Evolutionary conservation across 2,888 invertebrate genomes (phyloP), one percentile per base, ranked within the genome.

Genomic region (Thera obeliscata): DNA sequence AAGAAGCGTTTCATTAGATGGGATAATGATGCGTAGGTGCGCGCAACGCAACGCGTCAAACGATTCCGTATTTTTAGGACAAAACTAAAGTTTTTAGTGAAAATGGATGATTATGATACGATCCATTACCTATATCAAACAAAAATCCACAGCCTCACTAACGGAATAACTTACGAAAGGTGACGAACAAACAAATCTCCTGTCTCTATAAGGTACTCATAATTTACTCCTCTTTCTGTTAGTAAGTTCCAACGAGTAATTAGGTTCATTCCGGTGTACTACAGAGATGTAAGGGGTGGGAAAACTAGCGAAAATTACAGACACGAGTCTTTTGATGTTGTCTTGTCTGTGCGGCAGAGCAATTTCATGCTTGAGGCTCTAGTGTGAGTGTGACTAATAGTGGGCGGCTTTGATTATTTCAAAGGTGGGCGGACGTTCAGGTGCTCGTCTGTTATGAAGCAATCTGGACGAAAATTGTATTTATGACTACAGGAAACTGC

Each of bases 301-400:
- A 36, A 57, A 59, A 62, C 64, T 68, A 63, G 49, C 43, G 59
- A 60, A 65, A 50, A 63, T 63, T 60, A 54, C 61, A 55, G 55
- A 56, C 59, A 56, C 57, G 59, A 38, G 49, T 41, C 69, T 66
- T 69, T 69, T 69, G 65, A 69, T 69, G 46, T 56, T 50, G 41
- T 55, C 58, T 50, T 22, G 6, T 50, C 41, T 49, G 55, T 36
- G 36, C 46, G 7, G 43, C 50, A 43, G 58, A 59, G 56, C 43
- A 64, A 61, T 58, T 61, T 56, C 36, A 56, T 61, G 56, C 55
- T 48, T 46, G 46, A 52, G 22, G 38, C 36, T 50, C 22, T 50
- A 4, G 43, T 52, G 35, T 35, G 22, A 22, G 22, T 22, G 41
- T 41, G 63, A 63, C 56, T 56, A 35, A 63, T 63, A 63, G 63